Evolutionary conservation across 2,797 vertebrate genomes (phyloP).

Genomic region (Mus spretus): DNA sequence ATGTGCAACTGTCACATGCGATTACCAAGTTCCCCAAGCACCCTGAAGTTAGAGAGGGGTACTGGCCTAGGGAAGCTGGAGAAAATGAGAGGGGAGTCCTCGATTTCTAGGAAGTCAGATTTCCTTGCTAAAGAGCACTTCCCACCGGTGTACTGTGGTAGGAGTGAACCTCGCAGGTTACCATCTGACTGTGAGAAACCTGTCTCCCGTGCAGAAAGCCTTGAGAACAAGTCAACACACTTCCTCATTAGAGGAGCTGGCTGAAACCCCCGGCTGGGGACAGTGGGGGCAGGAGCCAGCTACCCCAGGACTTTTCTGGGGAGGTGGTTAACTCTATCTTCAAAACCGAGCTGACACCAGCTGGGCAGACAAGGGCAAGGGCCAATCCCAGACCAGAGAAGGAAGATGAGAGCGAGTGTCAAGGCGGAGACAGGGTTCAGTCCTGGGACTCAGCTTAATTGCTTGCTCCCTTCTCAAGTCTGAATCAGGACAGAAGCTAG

Average conservation of each 20-base stretch:
- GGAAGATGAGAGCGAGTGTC: not conserved
- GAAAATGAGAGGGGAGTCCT: not conserved
- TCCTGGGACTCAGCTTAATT: slow-evolving; percentile 43
- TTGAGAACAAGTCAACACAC: not conserved
- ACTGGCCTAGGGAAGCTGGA: slow-evolving; percentile 27
- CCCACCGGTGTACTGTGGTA: not conserved
- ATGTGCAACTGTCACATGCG: slow-evolving; percentile 74
- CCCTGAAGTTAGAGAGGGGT: slow-evolving; percentile 44
- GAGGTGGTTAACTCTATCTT: slow-evolving; percentile 8
- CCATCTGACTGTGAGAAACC: not conserved
- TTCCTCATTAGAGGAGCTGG: not conserved
- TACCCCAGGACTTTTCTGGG: not conserved
- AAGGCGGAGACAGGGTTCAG: not conserved
- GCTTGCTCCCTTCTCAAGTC: slow-evolving; percentile 52
- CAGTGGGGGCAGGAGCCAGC: not conserved
- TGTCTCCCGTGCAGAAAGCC: not conserved
- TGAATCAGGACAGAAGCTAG: slow-evolving; percentile 31
- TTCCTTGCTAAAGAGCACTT: not conserved
- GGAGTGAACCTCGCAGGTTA: not conserved
- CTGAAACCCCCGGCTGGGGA: not conserved
- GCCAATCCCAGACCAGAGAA: not conserved
- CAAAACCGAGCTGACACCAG: not conserved
- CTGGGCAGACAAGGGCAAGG: not conserved
- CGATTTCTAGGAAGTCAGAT: slow-evolving; percentile 35
- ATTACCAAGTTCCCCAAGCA: slow-evolving; percentile 56